These are phyloP conservation scores for Diogma glabrata DNA, from an alignment of 2,888 invertebrate species.

Conservation along the genomic window DNA sequence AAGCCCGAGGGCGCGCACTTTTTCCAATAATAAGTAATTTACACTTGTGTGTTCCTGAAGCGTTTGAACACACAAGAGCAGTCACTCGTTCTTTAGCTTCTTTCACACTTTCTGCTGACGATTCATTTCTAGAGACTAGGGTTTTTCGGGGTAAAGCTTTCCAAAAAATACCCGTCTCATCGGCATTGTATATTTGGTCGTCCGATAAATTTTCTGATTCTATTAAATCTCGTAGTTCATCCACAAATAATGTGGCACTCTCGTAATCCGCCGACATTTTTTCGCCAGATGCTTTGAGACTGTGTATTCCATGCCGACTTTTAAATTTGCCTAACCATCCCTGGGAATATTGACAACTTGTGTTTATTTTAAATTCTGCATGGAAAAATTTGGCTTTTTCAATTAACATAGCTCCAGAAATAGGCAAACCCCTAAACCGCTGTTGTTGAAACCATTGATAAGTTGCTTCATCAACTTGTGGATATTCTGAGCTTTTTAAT, in stretches of 20 bases:
- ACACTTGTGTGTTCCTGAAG: not conserved
- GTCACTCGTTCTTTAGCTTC: not conserved
- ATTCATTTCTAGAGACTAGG: slow-evolving; percentile 11
- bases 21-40: not conserved
- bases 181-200: slow-evolving; percentile 13
- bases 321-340: not conserved
- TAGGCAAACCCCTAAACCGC: slow-evolving; percentile 1
- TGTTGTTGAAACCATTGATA: slow-evolving; percentile 11
- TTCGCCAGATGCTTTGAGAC: slow-evolving; percentile 10
- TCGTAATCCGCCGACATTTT: slow-evolving; percentile 7
- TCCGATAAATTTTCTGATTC: slow-evolving; percentile 10
- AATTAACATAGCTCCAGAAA: slow-evolving; percentile 9
- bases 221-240: slow-evolving; percentile 9
- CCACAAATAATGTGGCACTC: slow-evolving; percentile 10
- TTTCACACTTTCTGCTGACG: slow-evolving; percentile 6
- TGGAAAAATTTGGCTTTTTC: slow-evolving; percentile 12
- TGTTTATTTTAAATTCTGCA: not conserved
- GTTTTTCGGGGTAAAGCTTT: slow-evolving; percentile 10
- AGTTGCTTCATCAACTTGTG: slow-evolving; percentile 9
- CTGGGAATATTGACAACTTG: slow-evolving; percentile 9
- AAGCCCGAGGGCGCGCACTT: not conserved
- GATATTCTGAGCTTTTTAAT: slow-evolving; percentile 8
- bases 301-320: slow-evolving; percentile 9
- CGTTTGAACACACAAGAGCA: not conserved
- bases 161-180: slow-evolving; percentile 14